These are phyloP conservation scores for Acropora tenuis DNA, from an alignment of 64 coral and sea anemone species.

Conservation along the genomic window DNA sequence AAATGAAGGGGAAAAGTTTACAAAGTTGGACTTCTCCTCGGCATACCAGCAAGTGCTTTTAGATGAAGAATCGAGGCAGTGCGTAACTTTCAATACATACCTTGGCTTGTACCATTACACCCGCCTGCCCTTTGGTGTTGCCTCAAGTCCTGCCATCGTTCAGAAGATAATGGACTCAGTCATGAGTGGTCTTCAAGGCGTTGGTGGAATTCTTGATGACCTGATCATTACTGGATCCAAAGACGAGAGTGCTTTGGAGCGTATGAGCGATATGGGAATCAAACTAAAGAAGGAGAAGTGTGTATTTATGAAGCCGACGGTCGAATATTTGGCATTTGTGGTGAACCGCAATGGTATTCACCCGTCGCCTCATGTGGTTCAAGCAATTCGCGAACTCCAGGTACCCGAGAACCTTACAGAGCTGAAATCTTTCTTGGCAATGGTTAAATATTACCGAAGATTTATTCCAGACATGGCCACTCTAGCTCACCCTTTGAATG, in stretches of 20 bases:
- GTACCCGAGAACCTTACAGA: slow-evolving; percentile 33
- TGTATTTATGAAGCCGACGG: slow-evolving; percentile 17
- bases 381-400: slow-evolving; percentile 37
- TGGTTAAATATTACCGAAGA: slow-evolving; percentile 44
- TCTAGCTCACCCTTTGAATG: slow-evolving; percentile 23
- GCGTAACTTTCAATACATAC: slow-evolving; percentile 37
- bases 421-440: slow-evolving; percentile 42
- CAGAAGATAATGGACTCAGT: slow-evolving; percentile 52
- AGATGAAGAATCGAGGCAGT: not conserved
- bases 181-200: slow-evolving; percentile 33
- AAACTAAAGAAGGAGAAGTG: slow-evolving; percentile 25
- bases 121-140: slow-evolving; percentile 43
- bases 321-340: slow-evolving; percentile 4
- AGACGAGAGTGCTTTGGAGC: slow-evolving; percentile 10
- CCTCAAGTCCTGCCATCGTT: slow-evolving; percentile 27
- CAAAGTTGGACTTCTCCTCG: slow-evolving; percentile 28
- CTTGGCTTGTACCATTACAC: slow-evolving; percentile 14
- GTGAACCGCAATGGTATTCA: slow-evolving; percentile 22
- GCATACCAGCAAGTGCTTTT: slow-evolving; percentile 39
- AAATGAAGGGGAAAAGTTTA: slow-evolving; percentile 2
- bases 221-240: slow-evolving; percentile 28
- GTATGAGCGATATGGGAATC: slow-evolving; percentile 1
- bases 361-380: slow-evolving; percentile 28
- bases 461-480: slow-evolving; percentile 49
- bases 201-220: slow-evolving; percentile 46